Evolutionary conservation across 1,140 invertebrate species (phyloP).

Genomic region (Drosophila kurseongensis): DNA sequence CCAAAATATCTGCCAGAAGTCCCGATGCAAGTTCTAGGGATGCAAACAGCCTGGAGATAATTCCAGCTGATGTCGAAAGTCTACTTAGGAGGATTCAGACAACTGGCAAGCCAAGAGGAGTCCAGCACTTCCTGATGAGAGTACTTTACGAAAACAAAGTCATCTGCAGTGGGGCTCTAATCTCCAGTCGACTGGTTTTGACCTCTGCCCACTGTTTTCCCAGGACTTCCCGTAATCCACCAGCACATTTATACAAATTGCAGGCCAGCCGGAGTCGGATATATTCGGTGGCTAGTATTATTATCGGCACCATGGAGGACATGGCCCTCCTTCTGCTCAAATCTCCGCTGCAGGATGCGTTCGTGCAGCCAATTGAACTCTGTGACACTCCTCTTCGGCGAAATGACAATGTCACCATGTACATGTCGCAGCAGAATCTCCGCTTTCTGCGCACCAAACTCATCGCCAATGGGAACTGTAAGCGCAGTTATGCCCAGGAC

Average conservation of each 20-base stretch:
- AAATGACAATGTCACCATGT: conserved; percentile 41
- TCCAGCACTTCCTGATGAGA: conserved; percentile 28
- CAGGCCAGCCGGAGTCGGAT: conserved; percentile 8
- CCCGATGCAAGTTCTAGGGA: too few relatives aligned
- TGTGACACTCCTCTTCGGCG: conserved; percentile 12
- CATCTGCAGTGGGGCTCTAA: conserved; percentile 36
- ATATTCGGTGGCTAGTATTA: conserved; percentile 17
- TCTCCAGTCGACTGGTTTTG: conserved; percentile 34
- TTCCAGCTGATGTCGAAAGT: conserved; percentile 14
- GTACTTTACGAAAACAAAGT: conserved; percentile 1
- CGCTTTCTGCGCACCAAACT: conserved; percentile 48
- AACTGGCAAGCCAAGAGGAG: conserved; percentile 8
- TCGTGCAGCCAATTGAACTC: conserved; percentile 22
- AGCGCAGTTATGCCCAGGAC: conserved; percentile 34
- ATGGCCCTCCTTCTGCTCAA: conserved; percentile 31
- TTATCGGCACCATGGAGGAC: conserved; percentile 4
- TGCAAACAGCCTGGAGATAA: conserved; percentile 28
- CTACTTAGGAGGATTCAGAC: not conserved
- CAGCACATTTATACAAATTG: conserved; percentile 7
- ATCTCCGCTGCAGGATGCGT: not conserved
- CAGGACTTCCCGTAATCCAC: not conserved
- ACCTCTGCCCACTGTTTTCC: conserved; percentile 46
- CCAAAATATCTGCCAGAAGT: not conserved
- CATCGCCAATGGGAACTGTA: conserved; percentile 36
- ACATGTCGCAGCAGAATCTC: conserved; percentile 17